Evolutionary conservation across 2,113 vertebrate species (phyloP), one percentile per base, ranked within the genome.

Genomic region (Lampris megalopsis): DNA sequence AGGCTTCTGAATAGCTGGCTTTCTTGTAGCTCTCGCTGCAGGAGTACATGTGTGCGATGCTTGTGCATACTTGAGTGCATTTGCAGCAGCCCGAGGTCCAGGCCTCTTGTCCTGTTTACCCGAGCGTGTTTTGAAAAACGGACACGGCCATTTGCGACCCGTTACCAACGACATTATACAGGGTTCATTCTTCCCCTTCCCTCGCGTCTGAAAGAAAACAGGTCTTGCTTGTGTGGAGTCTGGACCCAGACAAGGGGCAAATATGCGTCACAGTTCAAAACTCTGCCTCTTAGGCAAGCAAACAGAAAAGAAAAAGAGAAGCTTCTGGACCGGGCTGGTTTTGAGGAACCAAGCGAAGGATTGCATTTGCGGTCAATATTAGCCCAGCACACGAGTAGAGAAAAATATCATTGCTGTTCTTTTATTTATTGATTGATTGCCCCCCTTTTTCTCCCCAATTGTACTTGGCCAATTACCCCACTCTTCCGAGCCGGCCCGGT

Each of bases 61-160:
- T 64, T 73, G 45, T 76, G 48, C 72, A 82, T 79, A 69, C 52
- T 24, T 40, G 58, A 84, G 59, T 73, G 50, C 45, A 71, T 82
- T 58, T 65, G 11, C 41, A 43, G 77, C 37, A 57, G 79, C 83
- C 80, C 2, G 57, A 73, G 77, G 86, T 70, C 35, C 24, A 76
- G 47, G 7, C 58, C 54, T 3, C 67, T 78, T 91, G 86, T 81
- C 88, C 67, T 85, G 71, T 79, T 83, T 57, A 62, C 68, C 85
- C 47, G 5, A 37, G 68, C 72, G 36, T 86, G 75, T 86, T 86
- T 71, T 65, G 42, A 35, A 69, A 68, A 79, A 84, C 35, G 42
- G 69, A 80, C 67, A 73, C 47, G 71, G 68, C 67, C 61, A 68
- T n/a, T 49, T 79, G 60, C 78, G 81, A 79, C 74, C 86, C 81